Base-by-base conservation (phyloP, 2,888 invertebrate genomes). In the Trachelus stipa region DNA sequence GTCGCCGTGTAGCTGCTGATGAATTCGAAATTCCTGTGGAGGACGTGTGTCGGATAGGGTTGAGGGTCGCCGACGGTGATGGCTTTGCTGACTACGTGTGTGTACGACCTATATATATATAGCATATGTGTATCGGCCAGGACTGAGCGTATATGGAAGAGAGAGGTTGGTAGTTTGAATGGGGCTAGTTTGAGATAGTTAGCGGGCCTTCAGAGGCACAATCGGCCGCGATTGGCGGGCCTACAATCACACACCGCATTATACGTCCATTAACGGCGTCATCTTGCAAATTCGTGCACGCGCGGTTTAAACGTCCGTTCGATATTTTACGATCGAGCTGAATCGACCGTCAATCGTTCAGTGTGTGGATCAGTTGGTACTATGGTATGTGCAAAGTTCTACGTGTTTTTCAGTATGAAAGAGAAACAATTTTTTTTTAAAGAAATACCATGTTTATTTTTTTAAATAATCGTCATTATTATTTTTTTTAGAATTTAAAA, bases 171-270 rank as follows among this genome's bases (percentile, higher is more conserved):
- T 83, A 83, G 88, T 85, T 88, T 90, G 90, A 90, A 90, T 90
- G 89, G 90, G 88, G 90, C 89, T 90, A 90, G 90, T 90, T 90
- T 90, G 90, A 90, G 90, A 90, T 90, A 90, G 90, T 90, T 90
- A 90, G 89, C 88, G 88, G 88, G 89, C 89, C 90, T 90, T 90
- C 90, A 90, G 88, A 87, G 88, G 87, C 87, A 90, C 90, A 90
- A 90, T 90, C 89, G 90, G 85, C 87, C 88, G 85, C 90, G 90
- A 90, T 90, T 90, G 90, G 89, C 88, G 88, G 88, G 89, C 89
- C 89, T 90, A 90, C 89, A 90, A 90, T 90, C 90, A 89, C 88
- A 87, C 87, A 85, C 85, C 86, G 89, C 86, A 90, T 90, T 90
- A 90, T 90, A 88, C 88, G 87, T 89, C 88, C 88, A 89, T 88